Percentiles rank a stretch among this genome's conserved stretches.
Evolutionary conservation across 1,140 invertebrate species (phyloP).

Genomic region (Drosophila arawakana): DNA sequence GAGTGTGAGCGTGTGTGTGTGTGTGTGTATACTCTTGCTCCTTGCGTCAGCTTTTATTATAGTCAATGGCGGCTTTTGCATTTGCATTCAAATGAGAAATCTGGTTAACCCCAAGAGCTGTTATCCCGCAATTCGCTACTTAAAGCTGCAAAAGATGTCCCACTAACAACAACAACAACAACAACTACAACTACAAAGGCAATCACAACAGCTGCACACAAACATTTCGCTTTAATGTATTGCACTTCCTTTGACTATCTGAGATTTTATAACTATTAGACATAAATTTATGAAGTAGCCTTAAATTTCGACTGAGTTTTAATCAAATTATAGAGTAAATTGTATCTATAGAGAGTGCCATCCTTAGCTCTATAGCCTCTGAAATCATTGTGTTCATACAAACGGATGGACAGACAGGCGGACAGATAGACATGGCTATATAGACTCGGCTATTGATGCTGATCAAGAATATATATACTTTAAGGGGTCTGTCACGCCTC

Average conservation of each 20-base stretch:
- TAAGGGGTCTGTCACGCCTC: too few relatives aligned
- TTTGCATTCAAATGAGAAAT: slow-evolving; percentile 69
- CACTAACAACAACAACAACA: background rate
- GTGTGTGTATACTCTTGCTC: slow-evolving; percentile 2
- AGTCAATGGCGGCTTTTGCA: slow-evolving; percentile 46
- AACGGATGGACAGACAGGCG: too few relatives aligned
- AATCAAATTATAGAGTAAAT: too few relatives aligned
- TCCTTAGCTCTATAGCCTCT: too few relatives aligned
- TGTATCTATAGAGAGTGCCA: too few relatives aligned
- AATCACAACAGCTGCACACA: background rate
- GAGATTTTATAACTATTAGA: too few relatives aligned
- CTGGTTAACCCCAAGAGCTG: slow-evolving; percentile 61
- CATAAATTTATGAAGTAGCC: too few relatives aligned
- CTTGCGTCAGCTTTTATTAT: slow-evolving; percentile 58
- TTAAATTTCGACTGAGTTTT: too few relatives aligned
- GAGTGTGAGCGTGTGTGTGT: slow-evolving; percentile 10
- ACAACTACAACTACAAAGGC: background rate
- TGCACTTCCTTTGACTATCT: background rate
- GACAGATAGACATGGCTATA: too few relatives aligned
- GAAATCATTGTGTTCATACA: too few relatives aligned
- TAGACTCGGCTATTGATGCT: too few relatives aligned
- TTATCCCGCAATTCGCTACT: slow-evolving; percentile 14
- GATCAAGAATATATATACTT: too few relatives aligned
- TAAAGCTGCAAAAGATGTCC: background rate
- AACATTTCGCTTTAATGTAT: background rate